Evolutionary conservation across 2,797 vertebrate species (phyloP), one percentile per base, ranked within the genome.

Genomic region (Amblyopsis hoosieri): DNA sequence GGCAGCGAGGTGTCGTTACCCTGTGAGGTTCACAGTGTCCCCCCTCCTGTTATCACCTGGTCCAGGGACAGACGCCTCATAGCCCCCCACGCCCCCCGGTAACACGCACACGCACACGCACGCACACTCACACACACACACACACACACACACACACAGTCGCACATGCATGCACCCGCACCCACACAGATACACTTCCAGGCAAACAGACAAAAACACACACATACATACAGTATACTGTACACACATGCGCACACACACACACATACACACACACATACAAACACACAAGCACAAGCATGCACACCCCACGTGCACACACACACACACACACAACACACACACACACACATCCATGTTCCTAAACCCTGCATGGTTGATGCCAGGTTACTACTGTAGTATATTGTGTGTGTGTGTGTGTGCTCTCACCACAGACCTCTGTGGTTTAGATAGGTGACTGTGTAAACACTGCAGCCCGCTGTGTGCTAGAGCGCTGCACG

Each of bases 21-120:
- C 0, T 99, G 97, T 74, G 95, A 98, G 66, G 95, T 98, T 49
- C 93, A 90, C 76, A 97, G 97, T 76, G 85, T 94, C 58, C 98
- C 98, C 11, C 96, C 96, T 10, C 96, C 98, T 12, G 76, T 94
- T 68, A 92, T 99, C 69, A 95, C 92, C 71, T 99, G 98, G 98
- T 94, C 97, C 82, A 97, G 93, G 83, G 96, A 96, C 76, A 91
- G 71, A 66, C 97, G 96, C 55, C 94, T 97, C 70, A 94, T 99
- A 80, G 99, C 97, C 54, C 97, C 97, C 0, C 96, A 95, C 82
- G 98, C 98, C 62, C 91, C 92, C 50, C 96, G 98, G 97, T 98
- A 93, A 59, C 42, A 56, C 59, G 60, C 48, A 33, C 37, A 54
- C 57, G 37, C 45, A 33, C 31, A 33, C 31, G 1, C 31, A 7